Percentiles rank a stretch among this genome's conserved stretches.
Evolutionary conservation across 1,140 invertebrate species (phyloP).

Genomic region (Aphelinus atriplicis): DNA sequence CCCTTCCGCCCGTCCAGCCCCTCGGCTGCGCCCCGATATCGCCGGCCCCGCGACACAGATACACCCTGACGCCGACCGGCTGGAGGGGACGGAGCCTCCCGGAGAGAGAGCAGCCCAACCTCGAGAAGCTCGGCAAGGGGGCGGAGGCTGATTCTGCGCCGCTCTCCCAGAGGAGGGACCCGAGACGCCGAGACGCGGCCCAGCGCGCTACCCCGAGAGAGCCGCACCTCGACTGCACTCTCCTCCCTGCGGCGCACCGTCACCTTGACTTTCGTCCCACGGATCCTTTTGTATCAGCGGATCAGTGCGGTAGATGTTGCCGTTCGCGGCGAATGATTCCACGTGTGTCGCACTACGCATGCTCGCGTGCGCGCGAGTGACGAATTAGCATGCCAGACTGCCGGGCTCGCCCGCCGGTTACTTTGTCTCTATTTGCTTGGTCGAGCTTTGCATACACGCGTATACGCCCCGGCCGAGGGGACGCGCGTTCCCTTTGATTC

Average conservation of each 20-base stretch:
- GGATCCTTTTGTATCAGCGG: no score
- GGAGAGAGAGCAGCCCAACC: no score
- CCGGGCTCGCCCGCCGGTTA: neutral
- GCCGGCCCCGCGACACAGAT: neutral
- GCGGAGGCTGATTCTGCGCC: no score
- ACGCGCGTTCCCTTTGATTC: neutral
- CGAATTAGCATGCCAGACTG: neutral
- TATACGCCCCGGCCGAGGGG: constrained; percentile 1
- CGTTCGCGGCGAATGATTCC: no score
- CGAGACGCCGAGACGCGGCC: neutral
- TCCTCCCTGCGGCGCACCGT: neutral
- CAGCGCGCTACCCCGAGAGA: neutral
- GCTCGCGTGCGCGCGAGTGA: neutral
- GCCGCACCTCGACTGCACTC: neutral
- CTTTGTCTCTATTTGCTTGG: neutral
- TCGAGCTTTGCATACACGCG: neutral
- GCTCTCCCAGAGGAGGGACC: neutral
- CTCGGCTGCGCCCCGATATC: neutral
- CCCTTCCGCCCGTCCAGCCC: constrained; percentile 51
- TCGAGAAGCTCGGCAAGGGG: no score
- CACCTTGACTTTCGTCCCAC: no score
- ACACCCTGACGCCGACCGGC: neutral
- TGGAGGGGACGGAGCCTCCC: neutral
- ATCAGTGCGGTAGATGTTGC: no score
- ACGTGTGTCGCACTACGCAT: neutral